Conservation (phyloP, 2,888 invertebrate species). For the Drosophila prolongata region DNA sequence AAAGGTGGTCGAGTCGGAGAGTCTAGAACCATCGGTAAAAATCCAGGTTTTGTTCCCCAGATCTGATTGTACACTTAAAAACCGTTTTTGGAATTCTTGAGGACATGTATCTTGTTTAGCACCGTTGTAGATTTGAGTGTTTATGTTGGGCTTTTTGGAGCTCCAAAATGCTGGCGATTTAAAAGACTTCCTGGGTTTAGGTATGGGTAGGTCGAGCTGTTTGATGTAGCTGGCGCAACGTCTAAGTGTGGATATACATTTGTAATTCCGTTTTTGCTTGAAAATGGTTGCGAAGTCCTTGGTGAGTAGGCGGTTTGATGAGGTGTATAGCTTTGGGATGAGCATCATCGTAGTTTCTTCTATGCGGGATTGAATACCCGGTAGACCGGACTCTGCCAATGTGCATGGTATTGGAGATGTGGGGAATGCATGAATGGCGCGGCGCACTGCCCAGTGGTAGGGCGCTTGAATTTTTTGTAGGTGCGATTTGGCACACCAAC, state of each 20-base stretch:
- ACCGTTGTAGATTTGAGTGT: background rate
- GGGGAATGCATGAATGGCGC: background rate
- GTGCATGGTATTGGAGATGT: background rate
- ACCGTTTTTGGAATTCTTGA: background rate
- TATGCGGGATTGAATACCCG: background rate
- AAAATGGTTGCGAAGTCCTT: too few relatives aligned
- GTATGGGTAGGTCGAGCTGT: background rate
- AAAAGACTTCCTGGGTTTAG: background rate
- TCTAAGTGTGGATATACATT: background rate
- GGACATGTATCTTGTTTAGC: background rate
- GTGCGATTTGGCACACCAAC: background rate
- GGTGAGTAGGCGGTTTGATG: background rate
- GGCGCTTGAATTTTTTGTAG: background rate
- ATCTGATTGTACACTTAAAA: background rate
- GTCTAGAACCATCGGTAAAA: background rate
- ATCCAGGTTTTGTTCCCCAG: background rate
- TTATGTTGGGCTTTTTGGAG: background rate
- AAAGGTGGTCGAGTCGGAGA: slow-evolving; percentile 4
- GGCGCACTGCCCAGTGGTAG: background rate
- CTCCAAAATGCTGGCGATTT: background rate
- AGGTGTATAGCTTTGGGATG: background rate
- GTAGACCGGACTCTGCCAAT: too few relatives aligned
- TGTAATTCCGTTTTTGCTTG: background rate
- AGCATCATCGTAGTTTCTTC: background rate
- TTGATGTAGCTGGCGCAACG: background rate